Conservation (phyloP, 1,140 invertebrate genomes). For the Tenebrio molitor region DNA sequence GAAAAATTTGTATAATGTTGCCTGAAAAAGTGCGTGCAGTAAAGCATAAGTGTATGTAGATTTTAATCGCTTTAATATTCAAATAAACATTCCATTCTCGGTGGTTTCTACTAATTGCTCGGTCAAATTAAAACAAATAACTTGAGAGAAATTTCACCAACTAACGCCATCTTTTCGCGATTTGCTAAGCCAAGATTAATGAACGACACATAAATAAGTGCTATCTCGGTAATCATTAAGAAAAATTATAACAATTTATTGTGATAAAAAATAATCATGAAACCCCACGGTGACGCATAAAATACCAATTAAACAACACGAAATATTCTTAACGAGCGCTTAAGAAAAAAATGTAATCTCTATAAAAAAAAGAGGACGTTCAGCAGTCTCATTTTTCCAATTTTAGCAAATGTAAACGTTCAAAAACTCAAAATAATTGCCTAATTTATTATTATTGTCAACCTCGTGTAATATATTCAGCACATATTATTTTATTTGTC, state of each 20-base stretch:
- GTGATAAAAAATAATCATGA: constrained; percentile 16
- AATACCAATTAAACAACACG: constrained; percentile 16
- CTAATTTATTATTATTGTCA: too few relatives aligned
- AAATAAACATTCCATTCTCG: constrained; percentile 33
- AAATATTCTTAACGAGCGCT: constrained; percentile 1
- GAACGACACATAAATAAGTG: constrained; percentile 17
- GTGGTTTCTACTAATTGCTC: constrained; percentile 21
- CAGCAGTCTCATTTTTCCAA: too few relatives aligned
- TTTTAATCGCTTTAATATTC: constrained; percentile 38
- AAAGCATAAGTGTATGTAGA: constrained; percentile 34
- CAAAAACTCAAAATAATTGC: too few relatives aligned
- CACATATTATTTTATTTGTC: too few relatives aligned
- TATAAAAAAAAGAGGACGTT: too few relatives aligned
- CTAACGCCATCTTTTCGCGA: background rate
- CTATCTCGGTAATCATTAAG: background rate
- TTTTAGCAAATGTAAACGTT: too few relatives aligned
- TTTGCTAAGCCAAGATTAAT: constrained; percentile 2
- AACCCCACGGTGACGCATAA: constrained; percentile 21
- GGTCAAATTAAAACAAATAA: constrained; percentile 31
- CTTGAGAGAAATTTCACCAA: constrained; percentile 4
- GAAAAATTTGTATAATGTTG: constrained; percentile 18
- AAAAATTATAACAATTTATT: constrained; percentile 29
- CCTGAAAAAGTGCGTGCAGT: constrained; percentile 18
- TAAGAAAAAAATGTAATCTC: too few relatives aligned
- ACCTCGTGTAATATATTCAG: too few relatives aligned